Conservation (phyloP, 1,140 invertebrate species). For the Drosophila dunni region DNA sequence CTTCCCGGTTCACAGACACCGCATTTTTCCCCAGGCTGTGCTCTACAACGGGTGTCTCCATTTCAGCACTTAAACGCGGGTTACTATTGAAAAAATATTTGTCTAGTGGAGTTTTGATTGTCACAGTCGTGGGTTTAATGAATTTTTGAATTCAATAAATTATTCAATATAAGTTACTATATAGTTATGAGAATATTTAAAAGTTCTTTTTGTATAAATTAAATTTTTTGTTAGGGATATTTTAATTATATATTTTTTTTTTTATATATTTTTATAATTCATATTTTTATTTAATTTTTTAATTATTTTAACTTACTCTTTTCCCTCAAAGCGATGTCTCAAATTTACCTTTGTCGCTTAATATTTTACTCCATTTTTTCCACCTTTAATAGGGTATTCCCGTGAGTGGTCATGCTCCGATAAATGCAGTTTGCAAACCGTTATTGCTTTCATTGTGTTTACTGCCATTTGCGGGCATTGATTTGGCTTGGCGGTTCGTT, state of each 20-base stretch:
- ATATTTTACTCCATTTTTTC: neutral
- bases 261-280: neutral
- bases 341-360: neutral
- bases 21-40: neutral
- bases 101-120: too few species aligned
- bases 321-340: too few species aligned
- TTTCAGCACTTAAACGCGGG: neutral
- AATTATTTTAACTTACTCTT: neutral
- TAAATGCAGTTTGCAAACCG: conserved; percentile 13
- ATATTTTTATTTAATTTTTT: neutral
- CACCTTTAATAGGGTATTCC: conserved; percentile 26
- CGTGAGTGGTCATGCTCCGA: neutral
- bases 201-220: too few species aligned
- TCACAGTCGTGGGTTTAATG: too few species aligned
- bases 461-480: conserved; percentile 68
- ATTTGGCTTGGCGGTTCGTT: conserved; percentile 66
- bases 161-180: too few species aligned
- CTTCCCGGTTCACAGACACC: conserved; percentile 11
- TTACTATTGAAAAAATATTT: neutral
- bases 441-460: conserved; percentile 53
- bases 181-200: too few species aligned
- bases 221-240: too few species aligned
- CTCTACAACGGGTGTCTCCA: neutral
- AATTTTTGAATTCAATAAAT: too few species aligned
- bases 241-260: too few species aligned